A percentile compares a stretch with the other conserved stretches of the same genome.
Evolutionary conservation across 2,888 invertebrate species (phyloP).

Genomic region (Apotomis capreana): DNA sequence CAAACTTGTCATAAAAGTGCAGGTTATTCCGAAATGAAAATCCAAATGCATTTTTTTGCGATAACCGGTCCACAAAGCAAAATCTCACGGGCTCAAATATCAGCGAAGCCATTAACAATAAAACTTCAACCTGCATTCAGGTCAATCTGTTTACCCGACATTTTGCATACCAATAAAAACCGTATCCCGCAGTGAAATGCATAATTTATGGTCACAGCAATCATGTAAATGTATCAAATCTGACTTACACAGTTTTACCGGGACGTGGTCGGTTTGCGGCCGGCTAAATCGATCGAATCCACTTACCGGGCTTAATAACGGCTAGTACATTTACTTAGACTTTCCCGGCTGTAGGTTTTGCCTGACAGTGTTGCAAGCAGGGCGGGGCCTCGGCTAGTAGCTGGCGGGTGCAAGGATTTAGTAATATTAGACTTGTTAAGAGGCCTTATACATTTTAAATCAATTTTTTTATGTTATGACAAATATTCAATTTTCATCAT

Average conservation of each 20-base stretch:
- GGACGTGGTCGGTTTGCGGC: slow-evolving; percentile 43
- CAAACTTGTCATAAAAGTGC: slow-evolving; percentile 13
- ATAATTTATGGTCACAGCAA: slow-evolving; percentile 39
- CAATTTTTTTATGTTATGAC: too few species aligned
- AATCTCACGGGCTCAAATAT: slow-evolving; percentile 36
- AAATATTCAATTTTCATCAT: too few species aligned
- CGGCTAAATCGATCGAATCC: slow-evolving; percentile 43
- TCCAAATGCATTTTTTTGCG: slow-evolving; percentile 6
- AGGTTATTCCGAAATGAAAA: slow-evolving; percentile 8
- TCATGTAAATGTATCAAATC: slow-evolving; percentile 44
- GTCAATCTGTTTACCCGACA: slow-evolving; percentile 34
- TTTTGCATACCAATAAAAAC: slow-evolving; percentile 36
- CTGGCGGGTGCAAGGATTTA: background rate
- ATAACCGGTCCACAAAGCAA: slow-evolving; percentile 8
- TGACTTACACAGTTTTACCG: slow-evolving; percentile 45
- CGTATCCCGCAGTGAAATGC: slow-evolving; percentile 42
- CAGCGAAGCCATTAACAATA: slow-evolving; percentile 4
- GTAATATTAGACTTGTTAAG: background rate
- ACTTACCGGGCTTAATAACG: slow-evolving; percentile 43
- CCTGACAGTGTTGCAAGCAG: slow-evolving; percentile 34
- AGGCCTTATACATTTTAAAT: background rate
- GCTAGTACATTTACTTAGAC: slow-evolving; percentile 41
- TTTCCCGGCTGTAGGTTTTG: slow-evolving; percentile 37
- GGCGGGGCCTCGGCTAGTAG: slow-evolving; percentile 20
- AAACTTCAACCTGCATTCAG: slow-evolving; percentile 29